Base-by-base conservation (phyloP, 2,888 invertebrate genomes). In the Xestia ashworthii region DNA sequence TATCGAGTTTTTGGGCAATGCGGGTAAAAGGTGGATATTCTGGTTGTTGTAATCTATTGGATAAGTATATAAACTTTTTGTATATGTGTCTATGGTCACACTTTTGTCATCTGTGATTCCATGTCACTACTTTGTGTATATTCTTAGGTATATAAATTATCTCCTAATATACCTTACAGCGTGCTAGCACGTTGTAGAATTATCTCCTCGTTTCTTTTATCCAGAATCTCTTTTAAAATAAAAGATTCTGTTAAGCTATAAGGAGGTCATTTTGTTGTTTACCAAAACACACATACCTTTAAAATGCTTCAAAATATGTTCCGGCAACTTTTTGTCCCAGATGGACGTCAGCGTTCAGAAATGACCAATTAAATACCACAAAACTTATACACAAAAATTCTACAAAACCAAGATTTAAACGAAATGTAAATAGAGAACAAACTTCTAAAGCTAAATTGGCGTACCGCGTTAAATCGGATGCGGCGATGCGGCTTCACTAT, bases 391-490 rank as follows among this genome's bases (percentile, higher is more conserved):
- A 38, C 14, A 58, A 68, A 55, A 46, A 69, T 53, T 55, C 48
- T 3, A 46, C 6, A 55, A 83, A 78, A n/a, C 12, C 19, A 46
- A 62, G 16, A 19, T 25, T 50, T 71, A 60, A 73, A 60, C 12
- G 14, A 32, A 81, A 77, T 66, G 50, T 85, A 71, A 78, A 85
- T 55, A 81, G 66, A 71, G 64, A 44, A 67, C 64, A 73, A 72
- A 50, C 32, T 77, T 65, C 73, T 76, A 72, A 82, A 88, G 80
- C 73, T 76, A 81, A 79, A 80, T 74, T 78, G 77, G 79, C 80
- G 64, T 70, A 74, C 80, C 68, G 22, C 74, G 82, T 82, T 83
- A 76, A 88, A 87, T 82, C 73, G 81, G 70, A 83, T 83, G 74
- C 68, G 83, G 76, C 67, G 46, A 14, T 66, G 82, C 68, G 81